These are phyloP conservation scores for Phasianus colchicus DNA, from an alignment of 2,113 vertebrate species.

Conservation along the genomic window DNA sequence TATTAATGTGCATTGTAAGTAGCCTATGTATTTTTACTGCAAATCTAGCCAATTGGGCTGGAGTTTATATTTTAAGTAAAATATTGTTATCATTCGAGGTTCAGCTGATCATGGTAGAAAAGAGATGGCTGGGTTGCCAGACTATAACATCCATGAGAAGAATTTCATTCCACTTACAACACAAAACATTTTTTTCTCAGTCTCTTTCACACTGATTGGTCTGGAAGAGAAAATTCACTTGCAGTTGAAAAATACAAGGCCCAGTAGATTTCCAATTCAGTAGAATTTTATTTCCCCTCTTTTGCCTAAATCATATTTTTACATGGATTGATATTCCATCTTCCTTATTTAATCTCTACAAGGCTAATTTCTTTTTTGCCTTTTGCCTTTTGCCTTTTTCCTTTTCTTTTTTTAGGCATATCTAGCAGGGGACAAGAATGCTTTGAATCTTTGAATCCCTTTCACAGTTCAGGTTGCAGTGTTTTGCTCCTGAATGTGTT, in stretches of 20 bases:
- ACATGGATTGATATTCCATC: neutral
- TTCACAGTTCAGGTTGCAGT: neutral
- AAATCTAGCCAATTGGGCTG: neutral
- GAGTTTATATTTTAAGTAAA: neutral
- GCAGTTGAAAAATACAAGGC: neutral
- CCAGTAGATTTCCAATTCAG: neutral
- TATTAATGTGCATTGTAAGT: neutral
- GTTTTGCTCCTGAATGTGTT: neutral
- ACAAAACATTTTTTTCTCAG: neutral
- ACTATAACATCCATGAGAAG: neutral
- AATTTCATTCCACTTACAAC: neutral
- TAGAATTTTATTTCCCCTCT: neutral
- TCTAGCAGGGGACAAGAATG: neutral
- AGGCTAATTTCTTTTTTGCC: no score
- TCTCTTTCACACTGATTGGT: neutral
- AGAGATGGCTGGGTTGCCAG: neutral
- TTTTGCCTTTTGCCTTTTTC: no score
- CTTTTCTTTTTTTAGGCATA: neutral
- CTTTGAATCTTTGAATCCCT: no score
- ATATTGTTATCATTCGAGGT: neutral
- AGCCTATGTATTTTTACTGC: neutral
- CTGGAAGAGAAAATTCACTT: neutral
- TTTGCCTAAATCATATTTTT: neutral
- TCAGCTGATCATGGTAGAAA: neutral
- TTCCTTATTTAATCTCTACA: neutral